Conservation (phyloP, 2,113 vertebrate species). For the Zosterops lateralis region DNA sequence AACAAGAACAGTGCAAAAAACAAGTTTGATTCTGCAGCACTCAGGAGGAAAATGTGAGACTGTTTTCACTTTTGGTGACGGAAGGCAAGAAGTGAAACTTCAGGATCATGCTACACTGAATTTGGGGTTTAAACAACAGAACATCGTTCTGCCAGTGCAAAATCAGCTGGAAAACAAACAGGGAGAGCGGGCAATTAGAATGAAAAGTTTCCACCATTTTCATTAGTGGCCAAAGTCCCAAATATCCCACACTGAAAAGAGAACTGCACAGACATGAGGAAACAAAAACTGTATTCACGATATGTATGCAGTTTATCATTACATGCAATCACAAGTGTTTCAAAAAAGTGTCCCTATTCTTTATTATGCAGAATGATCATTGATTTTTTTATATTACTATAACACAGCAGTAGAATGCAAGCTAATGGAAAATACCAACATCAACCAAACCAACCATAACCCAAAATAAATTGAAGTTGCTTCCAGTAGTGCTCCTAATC, state of each 20-base stretch:
- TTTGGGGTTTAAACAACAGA: background rate
- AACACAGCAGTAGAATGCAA: background rate
- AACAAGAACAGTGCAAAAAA: background rate
- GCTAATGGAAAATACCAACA: background rate
- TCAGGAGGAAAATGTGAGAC: background rate
- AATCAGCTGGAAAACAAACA: background rate
- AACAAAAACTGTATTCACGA: background rate
- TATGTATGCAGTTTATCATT: background rate
- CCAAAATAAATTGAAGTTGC: conserved; percentile 22
- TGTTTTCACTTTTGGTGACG: background rate
- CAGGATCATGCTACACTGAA: background rate
- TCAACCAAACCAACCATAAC: conserved; percentile 9
- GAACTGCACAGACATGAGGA: background rate
- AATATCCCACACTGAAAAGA: background rate
- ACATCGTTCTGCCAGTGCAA: background rate
- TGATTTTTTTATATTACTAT: background rate
- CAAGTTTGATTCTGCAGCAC: background rate
- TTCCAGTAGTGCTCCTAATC: background rate
- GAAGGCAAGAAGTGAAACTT: background rate
- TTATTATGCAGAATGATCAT: background rate
- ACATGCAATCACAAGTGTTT: background rate
- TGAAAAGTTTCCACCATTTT: background rate
- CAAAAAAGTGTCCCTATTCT: background rate
- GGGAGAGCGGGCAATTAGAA: background rate
- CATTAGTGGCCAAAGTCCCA: background rate